These are phyloP conservation scores for Centruroides sculpturatus DNA, from an alignment of 1,140 invertebrate genomes.

Conservation along the genomic window DNA sequence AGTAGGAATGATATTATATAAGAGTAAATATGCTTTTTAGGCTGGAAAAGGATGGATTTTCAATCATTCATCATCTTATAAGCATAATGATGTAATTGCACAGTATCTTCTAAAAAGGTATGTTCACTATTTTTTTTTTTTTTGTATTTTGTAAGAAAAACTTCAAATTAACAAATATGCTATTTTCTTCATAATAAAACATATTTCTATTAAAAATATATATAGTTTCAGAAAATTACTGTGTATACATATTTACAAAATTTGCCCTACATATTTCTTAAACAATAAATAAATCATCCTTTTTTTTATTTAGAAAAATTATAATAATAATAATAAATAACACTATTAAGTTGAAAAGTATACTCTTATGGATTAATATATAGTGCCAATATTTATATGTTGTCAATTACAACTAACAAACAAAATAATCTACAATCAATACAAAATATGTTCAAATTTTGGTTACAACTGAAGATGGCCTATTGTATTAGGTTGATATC, in stretches of 20 bases:
- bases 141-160: not conserved
- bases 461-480: no score
- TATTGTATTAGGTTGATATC: no score
- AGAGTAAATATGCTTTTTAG: constrained; percentile 20
- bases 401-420: no score
- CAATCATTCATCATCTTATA: constrained; percentile 53
- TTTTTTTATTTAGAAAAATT: no score
- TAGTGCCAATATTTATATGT: no score
- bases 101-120: constrained; percentile 60
- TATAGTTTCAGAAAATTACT: not conserved
- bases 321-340: no score
- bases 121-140: not conserved
- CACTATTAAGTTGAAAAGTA: no score
- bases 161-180: not conserved
- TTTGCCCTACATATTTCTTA: not conserved
- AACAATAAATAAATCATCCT: no score
- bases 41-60: constrained; percentile 90
- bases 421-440: no score
- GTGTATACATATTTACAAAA: not conserved
- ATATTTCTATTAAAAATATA: not conserved
- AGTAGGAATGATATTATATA: no score
- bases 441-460: no score
- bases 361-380: no score
- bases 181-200: not conserved
- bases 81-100: constrained; percentile 63